Conservation (phyloP, 1,140 invertebrate genomes). For the Platorchestia sp. region DNA sequence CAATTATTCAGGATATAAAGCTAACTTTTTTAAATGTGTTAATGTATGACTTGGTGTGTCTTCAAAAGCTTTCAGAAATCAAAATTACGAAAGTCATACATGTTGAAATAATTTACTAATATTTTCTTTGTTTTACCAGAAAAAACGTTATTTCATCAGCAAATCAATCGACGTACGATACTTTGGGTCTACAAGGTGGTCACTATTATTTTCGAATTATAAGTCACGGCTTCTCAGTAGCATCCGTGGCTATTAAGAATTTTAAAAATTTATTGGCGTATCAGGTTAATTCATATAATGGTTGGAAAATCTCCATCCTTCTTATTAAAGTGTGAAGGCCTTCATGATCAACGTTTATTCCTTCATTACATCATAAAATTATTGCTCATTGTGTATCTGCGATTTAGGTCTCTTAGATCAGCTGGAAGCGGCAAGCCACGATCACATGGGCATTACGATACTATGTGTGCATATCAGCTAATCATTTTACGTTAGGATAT, state of each 20-base stretch:
- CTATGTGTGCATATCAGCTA: too few relatives aligned
- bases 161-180: background rate
- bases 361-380: background rate
- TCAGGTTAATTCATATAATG: too few relatives aligned
- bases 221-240: background rate
- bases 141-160: background rate
- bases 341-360: background rate
- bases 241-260: background rate
- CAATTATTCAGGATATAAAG: background rate
- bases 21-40: too few relatives aligned
- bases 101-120: too few relatives aligned
- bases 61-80: too few relatives aligned
- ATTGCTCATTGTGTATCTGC: background rate
- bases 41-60: too few relatives aligned
- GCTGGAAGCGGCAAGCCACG: too few relatives aligned
- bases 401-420: too few relatives aligned
- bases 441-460: too few relatives aligned
- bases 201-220: background rate
- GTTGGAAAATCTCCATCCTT: background rate
- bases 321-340: background rate
- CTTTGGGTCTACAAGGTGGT: background rate
- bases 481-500: too few relatives aligned
- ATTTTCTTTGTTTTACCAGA: too few relatives aligned
- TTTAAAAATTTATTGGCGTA: background rate
- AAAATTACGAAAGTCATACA: too few relatives aligned